phyloP scores from a whole-genome alignment of 2,113 vertebrate species.

The Pao palembangensis region DNA sequence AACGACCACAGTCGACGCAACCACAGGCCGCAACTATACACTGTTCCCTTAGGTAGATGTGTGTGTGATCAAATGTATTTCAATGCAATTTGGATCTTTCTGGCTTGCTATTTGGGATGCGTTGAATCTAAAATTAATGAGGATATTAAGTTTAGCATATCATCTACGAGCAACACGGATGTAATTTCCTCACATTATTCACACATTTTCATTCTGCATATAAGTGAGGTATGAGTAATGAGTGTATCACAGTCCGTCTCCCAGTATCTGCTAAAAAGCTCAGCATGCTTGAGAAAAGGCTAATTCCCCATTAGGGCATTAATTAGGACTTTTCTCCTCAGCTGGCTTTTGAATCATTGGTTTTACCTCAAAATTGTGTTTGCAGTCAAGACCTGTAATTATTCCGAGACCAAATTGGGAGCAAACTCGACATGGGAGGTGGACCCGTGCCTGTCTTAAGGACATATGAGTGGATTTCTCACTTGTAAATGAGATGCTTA shows the following conservation, averaged over 20 bases:
- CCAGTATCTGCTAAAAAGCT: conserved; percentile 46
- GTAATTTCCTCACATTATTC: conserved; percentile 16
- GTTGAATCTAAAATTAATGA: too few species aligned
- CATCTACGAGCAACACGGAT: too few species aligned
- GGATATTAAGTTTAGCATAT: too few species aligned
- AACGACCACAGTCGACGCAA: not conserved
- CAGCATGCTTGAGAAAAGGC: conserved; percentile 38
- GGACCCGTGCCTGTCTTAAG: conserved; percentile 12
- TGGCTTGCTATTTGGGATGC: too few species aligned
- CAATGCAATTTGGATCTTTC: too few species aligned
- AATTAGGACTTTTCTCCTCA: conserved; percentile 58
- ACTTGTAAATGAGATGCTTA: conserved; percentile 40
- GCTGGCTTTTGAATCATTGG: conserved; percentile 28
- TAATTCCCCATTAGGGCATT: conserved; percentile 64
- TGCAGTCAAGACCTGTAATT: conserved; percentile 53
- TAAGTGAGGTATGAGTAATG: conserved; percentile 49
- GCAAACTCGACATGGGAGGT: conserved; percentile 37
- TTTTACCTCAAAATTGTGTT: conserved; percentile 27
- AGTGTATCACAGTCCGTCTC: conserved; percentile 32
- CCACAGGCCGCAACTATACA: not conserved
- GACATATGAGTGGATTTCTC: conserved; percentile 43
- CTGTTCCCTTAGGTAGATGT: not conserved
- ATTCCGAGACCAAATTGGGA: conserved; percentile 59
- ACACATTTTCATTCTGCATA: conserved; percentile 44
- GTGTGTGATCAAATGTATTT: not conserved